phyloP scores from a whole-genome alignment of 2,888 invertebrate genomes.

The Cephus spinipes region DNA sequence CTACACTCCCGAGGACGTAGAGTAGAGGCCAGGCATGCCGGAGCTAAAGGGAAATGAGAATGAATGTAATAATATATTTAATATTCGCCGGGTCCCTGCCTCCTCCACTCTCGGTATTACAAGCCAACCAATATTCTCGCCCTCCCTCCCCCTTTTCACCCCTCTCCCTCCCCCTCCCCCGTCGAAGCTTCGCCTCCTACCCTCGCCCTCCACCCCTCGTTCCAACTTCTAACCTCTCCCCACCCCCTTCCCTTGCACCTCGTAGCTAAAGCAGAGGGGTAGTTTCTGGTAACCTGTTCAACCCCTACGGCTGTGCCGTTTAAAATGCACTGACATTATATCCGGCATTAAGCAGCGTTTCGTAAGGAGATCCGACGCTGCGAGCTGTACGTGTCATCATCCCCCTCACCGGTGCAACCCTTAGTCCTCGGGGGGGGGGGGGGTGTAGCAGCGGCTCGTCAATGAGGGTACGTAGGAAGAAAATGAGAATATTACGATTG shows the following conservation, averaged over 20 bases:
- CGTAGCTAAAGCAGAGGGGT: not conserved
- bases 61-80: slow-evolving; percentile 66
- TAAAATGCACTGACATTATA: slow-evolving; percentile 57
- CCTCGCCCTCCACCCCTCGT: slow-evolving; percentile 13
- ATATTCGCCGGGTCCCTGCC: slow-evolving; percentile 60
- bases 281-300: slow-evolving; percentile 12
- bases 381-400: too few relatives aligned
- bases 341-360: slow-evolving; percentile 45
- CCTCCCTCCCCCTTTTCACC: slow-evolving; percentile 39
- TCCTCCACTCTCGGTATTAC: slow-evolving; percentile 62
- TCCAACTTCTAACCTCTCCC: slow-evolving; percentile 11
- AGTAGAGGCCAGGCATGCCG: slow-evolving; percentile 37
- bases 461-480: too few relatives aligned
- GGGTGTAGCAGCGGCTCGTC: too few relatives aligned
- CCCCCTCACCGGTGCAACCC: too few relatives aligned
- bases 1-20: slow-evolving; percentile 36
- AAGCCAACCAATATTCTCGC: slow-evolving; percentile 65
- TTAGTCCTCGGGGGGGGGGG: too few relatives aligned
- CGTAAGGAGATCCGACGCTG: not conserved
- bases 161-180: slow-evolving; percentile 21
- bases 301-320: slow-evolving; percentile 30
- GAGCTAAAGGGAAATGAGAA: slow-evolving; percentile 62
- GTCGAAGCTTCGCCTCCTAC: too few relatives aligned
- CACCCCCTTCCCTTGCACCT: slow-evolving; percentile 13
- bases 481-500: too few relatives aligned